phyloP scores from a whole-genome alignment of 1,140 invertebrate genomes.

The Steinernema khuongi region DNA sequence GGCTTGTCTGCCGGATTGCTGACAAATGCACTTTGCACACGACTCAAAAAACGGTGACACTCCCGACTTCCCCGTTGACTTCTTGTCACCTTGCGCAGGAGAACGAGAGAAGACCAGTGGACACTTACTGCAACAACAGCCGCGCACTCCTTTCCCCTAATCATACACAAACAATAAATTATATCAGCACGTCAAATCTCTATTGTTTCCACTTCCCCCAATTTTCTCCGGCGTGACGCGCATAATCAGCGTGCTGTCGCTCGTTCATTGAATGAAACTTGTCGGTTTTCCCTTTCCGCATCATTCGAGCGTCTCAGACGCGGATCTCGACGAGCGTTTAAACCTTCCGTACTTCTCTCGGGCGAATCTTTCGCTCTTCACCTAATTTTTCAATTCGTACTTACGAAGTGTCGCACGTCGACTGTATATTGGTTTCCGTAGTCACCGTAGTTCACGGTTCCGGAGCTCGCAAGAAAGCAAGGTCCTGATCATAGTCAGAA shows the following conservation, averaged over 20 bases:
- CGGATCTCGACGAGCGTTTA: too few species aligned
- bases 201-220: conserved; percentile 8
- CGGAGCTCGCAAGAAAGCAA: too few species aligned
- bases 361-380: too few species aligned
- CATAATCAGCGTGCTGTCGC: background rate
- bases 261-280: background rate
- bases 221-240: background rate
- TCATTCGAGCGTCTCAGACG: background rate
- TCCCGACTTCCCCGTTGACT: background rate
- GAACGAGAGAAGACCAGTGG: background rate
- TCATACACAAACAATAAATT: conserved; percentile 17
- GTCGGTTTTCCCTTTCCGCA: background rate
- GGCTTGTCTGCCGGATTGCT: too few species aligned
- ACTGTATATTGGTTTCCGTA: too few species aligned
- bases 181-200: conserved; percentile 13
- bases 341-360: too few species aligned
- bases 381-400: too few species aligned
- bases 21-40: background rate
- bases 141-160: background rate
- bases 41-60: background rate
- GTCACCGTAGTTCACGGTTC: too few species aligned
- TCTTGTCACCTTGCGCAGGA: background rate
- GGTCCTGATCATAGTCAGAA: too few species aligned
- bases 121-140: too few species aligned
- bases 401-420: too few species aligned